Evolutionary conservation across 1,140 invertebrate genomes (phyloP), one percentile per base, ranked within the genome.

Genomic region (Ceratina australensis): DNA sequence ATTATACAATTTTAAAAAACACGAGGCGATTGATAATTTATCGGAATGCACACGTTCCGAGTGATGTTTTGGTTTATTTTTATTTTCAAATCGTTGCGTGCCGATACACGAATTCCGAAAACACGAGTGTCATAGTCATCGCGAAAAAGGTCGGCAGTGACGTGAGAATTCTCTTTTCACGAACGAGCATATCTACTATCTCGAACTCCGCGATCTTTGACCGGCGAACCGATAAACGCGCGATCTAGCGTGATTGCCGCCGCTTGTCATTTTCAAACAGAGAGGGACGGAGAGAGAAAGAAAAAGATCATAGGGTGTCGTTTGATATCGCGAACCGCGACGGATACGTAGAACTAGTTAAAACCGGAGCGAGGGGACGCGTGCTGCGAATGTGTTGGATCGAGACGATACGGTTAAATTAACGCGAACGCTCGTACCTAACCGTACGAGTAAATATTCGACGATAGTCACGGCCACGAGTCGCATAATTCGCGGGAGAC

Each of bases 271-370:
- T 42, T 42, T 42, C 33, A 42, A 10, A 42, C 33, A n/a, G 18
- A 49, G 16, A 49, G 20, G 47, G n/a, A n/a, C 4, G 50, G 50
- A 52, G 12, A 52, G 50, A 52, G 50, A 16, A n/a, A 52, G 50
- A 52, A 7, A 1, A n/a, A 52, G 50, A 52, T 15, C 15, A 52
- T 28, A 42, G 24, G 50, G 26, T 52, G 59, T 24, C 47, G 52
- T 22, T n/a, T 56, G 72, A 83, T 80, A 80, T 73, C 33, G 33
- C 33, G 33, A 10, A 42, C 10, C 72, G 56, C 49, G 52, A 15
- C 33, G 67, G 61, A 83, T 77, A 75, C 20, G 64, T 24, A 13
- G 68, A 83, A 81, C 82, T 84, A 59, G 73, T 80, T 84, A 52
- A 16, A 81, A 66, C 78, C 8, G 65, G 69, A 73, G 73, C 61